A percentile compares a stretch with the other conserved stretches of the same genome.
phyloP scores from a whole-genome alignment of 2,888 invertebrate genomes.

The Theodoxus fluviatilis region DNA sequence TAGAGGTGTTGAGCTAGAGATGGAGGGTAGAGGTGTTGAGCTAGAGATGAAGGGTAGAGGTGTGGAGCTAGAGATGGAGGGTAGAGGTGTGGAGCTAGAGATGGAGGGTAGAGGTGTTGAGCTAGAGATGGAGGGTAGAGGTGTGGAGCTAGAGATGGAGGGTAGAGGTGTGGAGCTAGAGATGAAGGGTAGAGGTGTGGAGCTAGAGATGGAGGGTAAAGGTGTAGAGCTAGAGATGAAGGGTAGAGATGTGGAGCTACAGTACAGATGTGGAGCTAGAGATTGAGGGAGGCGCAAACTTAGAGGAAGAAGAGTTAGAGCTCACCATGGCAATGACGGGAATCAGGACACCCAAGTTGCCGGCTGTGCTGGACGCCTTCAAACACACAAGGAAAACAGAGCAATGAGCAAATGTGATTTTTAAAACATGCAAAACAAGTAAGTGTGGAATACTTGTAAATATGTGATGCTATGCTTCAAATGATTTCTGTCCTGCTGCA shows the following conservation, averaged over 20 bases:
- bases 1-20: no score
- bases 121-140: no score
- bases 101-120: no score
- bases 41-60: no score
- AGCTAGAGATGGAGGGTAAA: background rate
- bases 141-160: no score
- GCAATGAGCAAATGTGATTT: no score
- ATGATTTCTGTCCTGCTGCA: background rate
- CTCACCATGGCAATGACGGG: slow-evolving; percentile 90
- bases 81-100: no score
- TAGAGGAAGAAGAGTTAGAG: slow-evolving; percentile 23
- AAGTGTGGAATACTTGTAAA: background rate
- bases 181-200: background rate
- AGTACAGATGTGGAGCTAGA: background rate
- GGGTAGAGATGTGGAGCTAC: background rate
- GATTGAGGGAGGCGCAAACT: background rate
- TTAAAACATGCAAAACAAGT: background rate
- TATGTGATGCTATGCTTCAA: background rate
- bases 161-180: no score
- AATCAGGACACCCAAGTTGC: slow-evolving; percentile 95
- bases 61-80: no score
- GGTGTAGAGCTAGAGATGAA: background rate
- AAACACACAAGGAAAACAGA: slow-evolving; percentile 24
- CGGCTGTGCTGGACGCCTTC: slow-evolving; percentile 93
- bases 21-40: no score